Conservation (phyloP, 1,140 invertebrate species). For the Tetraneura akinire region DNA sequence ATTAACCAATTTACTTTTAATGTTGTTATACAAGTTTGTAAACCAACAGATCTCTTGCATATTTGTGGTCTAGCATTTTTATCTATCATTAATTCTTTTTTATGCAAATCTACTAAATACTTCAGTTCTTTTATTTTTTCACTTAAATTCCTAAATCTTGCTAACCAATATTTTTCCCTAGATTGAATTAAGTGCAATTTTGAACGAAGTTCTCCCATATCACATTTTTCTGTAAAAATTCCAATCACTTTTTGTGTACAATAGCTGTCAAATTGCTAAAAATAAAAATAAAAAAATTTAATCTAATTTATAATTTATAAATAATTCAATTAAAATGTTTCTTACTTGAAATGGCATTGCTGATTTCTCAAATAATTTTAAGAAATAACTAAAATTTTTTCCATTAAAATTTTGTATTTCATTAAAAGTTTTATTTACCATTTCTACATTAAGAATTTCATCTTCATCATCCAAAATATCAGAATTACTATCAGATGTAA, state of each 20-base stretch:
- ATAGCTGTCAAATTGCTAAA: slow-evolving; percentile 36
- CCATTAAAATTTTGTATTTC: background rate
- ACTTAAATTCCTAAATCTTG: background rate
- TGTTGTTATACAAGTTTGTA: background rate
- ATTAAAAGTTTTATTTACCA: background rate
- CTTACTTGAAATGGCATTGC: background rate
- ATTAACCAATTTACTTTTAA: slow-evolving; percentile 6
- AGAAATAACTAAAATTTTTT: background rate
- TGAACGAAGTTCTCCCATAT: background rate
- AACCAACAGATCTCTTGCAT: slow-evolving; percentile 32
- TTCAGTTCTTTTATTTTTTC: background rate
- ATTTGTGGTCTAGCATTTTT: background rate
- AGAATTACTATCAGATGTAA: background rate
- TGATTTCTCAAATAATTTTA: background rate
- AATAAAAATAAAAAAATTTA: background rate
- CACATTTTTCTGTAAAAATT: background rate
- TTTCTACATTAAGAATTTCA: background rate
- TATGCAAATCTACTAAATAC: background rate
- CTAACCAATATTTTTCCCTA: slow-evolving; percentile 8
- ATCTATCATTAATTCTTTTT: background rate
- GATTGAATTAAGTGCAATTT: background rate
- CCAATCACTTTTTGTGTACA: slow-evolving; percentile 19
- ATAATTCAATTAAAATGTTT: background rate
- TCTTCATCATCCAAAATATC: background rate
- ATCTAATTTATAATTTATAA: background rate